phyloP scores from a whole-genome alignment of 2,888 invertebrate genomes.

The Steromphala cineraria region DNA sequence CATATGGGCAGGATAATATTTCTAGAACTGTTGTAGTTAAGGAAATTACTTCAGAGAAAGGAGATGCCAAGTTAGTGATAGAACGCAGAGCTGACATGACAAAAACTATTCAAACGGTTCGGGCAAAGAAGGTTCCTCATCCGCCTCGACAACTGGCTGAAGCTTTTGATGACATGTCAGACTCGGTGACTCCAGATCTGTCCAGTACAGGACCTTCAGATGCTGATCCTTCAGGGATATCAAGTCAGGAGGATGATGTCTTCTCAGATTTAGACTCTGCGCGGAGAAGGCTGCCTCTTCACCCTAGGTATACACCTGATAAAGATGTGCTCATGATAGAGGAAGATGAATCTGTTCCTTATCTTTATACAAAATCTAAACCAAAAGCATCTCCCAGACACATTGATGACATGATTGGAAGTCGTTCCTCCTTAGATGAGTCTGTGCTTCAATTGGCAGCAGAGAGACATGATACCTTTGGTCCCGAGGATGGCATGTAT shows the following conservation, averaged over 20 bases:
- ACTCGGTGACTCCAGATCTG: slow-evolving; percentile 30
- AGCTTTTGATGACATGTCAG: slow-evolving; percentile 31
- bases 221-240: slow-evolving; percentile 33
- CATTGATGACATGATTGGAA: slow-evolving; percentile 41
- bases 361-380: neutral
- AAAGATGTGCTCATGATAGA: neutral
- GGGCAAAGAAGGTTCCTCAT: slow-evolving; percentile 42
- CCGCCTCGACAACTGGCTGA: slow-evolving; percentile 42
- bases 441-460: slow-evolving; percentile 61
- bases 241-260: slow-evolving; percentile 38
- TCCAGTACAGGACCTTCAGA: slow-evolving; percentile 38
- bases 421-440: slow-evolving; percentile 64
- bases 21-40: slow-evolving; percentile 31
- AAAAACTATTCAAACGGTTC: slow-evolving; percentile 42
- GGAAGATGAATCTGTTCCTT: slow-evolving; percentile 9
- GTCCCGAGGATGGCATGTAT: slow-evolving; percentile 34
- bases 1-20: slow-evolving; percentile 6
- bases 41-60: slow-evolving; percentile 33
- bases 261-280: slow-evolving; percentile 28
- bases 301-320: neutral
- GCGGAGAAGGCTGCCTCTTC: neutral
- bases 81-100: slow-evolving; percentile 37
- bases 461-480: slow-evolving; percentile 49
- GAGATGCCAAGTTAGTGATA: slow-evolving; percentile 43
- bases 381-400: neutral